Evolutionary conservation across 2,113 vertebrate species (phyloP), one percentile per base, ranked within the genome.

Genomic region (Tapirus terrestris): DNA sequence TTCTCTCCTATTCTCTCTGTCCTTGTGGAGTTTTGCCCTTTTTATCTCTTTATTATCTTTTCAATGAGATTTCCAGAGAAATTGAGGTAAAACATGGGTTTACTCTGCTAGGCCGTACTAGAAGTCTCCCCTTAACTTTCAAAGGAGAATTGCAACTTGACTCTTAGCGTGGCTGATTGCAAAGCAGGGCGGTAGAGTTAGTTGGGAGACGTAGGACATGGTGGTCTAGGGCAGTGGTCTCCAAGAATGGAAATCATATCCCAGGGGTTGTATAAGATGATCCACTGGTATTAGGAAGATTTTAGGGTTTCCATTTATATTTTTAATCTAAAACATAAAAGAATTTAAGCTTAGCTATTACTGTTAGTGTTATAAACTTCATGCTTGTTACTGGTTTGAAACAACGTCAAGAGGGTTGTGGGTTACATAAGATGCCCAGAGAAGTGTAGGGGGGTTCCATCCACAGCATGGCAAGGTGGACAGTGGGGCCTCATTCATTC

Each of bases 381-480:
- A 43, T 21, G 29, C 16, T 53, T 23, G 76, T 58, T 84, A 25
- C 53, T 58, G 6, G 53, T 56, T 56, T 6, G 5, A 27, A 67
- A 9, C 31, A 18, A 39, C 72, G 36, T 39, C 33, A 25, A 27
- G 45, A 31, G 5, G 11, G 8, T 36, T 31, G 14, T 27, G 20
- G 16, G 10, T 25, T 6, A 7, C n/a, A 21, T 3, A 1, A 12
- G 23, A 23, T 36, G 2, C 67, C 25, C n/a, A 5, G 17, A 51
- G 9, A 45, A 58, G 3, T 2, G 5, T 1, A 3, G 63, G 3
- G 29, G 13, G 10, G 11, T 20, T 2, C 51, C 14, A 4, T 12
- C 70, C 33, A 1, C 1, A 0, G 6, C 23, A 2, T 8, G 2
- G 33, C 25, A 33, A 33, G 56, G 9, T 25, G 21, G n/a, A 36